Percentiles rank a stretch among this genome's conserved stretches.
phyloP scores from a whole-genome alignment of 2,113 vertebrate species.

The Podarcis muralis region DNA sequence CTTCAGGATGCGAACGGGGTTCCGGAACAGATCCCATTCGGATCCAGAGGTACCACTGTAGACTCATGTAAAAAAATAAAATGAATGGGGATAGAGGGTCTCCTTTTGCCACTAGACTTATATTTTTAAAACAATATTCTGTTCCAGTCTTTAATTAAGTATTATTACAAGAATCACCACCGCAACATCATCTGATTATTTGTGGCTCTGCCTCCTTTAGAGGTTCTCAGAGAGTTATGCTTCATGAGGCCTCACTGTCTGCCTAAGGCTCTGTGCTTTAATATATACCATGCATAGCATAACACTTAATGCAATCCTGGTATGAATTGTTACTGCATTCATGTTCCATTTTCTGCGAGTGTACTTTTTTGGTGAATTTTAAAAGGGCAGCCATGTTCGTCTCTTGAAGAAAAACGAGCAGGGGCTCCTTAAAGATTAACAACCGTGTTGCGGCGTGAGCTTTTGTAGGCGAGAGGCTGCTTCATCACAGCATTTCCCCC shows the following conservation, averaged over 20 bases:
- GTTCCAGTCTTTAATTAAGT: neutral
- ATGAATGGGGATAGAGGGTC: neutral
- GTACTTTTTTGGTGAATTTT: neutral
- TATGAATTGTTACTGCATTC: neutral
- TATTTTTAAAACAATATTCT: neutral
- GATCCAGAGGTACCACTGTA: too few species aligned
- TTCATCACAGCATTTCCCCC: neutral
- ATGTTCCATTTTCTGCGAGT: rapidly evolving
- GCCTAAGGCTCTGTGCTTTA: neutral
- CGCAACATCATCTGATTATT: neutral
- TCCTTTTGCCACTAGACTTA: neutral
- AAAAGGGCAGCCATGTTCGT: neutral
- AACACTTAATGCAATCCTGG: neutral
- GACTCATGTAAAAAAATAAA: neutral
- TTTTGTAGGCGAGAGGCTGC: neutral
- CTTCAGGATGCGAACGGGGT: too few species aligned
- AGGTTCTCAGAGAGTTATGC: neutral
- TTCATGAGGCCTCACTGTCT: neutral
- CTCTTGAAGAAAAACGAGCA: neutral
- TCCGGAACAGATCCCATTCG: too few species aligned
- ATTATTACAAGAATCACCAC: neutral
- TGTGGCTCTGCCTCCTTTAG: neutral
- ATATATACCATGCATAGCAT: neutral
- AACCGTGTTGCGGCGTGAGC: neutral
- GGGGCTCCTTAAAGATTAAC: neutral